phyloP scores from a whole-genome alignment of 2,888 invertebrate species.

The Cephonodes hylas region DNA sequence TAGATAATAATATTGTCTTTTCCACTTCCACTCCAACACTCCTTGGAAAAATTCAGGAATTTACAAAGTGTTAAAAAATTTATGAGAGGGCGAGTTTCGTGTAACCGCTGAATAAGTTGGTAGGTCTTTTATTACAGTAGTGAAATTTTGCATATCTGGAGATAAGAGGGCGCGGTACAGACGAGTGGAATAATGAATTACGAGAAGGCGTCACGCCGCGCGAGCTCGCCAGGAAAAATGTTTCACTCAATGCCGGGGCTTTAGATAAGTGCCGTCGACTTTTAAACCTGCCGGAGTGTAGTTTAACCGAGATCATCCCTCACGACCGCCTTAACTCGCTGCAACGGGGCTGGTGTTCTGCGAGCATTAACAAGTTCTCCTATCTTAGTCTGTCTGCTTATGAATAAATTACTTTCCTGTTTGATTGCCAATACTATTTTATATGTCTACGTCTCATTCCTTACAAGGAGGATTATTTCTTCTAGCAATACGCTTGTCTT shows the following conservation, averaged over 20 bases:
- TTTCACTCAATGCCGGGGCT: background rate
- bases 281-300: background rate
- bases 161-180: background rate
- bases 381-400: no score
- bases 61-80: constrained; percentile 5
- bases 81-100: background rate
- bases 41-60: background rate
- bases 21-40: background rate
- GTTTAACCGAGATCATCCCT: background rate
- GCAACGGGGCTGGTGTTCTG: background rate
- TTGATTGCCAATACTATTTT: no score
- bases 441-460: no score
- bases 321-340: background rate
- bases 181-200: constrained; percentile 5
- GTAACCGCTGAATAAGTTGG: constrained; percentile 1
- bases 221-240: background rate
- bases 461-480: no score
- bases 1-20: background rate
- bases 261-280: background rate
- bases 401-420: no score
- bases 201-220: background rate
- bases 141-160: constrained; percentile 6
- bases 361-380: background rate
- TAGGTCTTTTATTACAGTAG: constrained; percentile 5
- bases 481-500: no score